A percentile compares a stretch with the other conserved stretches of the same genome.
phyloP scores from a whole-genome alignment of 2,113 vertebrate species.

The Delphinapterus leucas region DNA sequence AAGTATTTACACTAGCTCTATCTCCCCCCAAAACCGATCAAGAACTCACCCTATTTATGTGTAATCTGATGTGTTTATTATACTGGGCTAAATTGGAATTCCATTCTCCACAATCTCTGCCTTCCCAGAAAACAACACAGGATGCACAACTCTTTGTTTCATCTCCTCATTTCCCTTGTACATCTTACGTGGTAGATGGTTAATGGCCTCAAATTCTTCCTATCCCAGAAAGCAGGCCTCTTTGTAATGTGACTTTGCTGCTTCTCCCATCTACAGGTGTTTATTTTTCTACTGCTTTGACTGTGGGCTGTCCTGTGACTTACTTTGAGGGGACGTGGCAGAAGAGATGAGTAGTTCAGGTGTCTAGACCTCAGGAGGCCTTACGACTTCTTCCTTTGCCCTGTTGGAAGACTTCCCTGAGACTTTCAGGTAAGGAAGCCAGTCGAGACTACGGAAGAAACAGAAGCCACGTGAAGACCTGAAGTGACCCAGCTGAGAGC shows the following conservation, averaged over 20 bases:
- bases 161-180: not conserved
- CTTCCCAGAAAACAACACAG: not conserved
- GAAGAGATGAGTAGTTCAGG: not conserved
- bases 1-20: not conserved
- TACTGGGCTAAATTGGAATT: not conserved
- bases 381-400: not conserved
- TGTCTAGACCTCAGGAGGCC: not conserved
- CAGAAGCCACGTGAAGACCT: not conserved
- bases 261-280: not conserved
- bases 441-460: not conserved
- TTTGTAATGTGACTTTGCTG: not conserved
- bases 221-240: not conserved
- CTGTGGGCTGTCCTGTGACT: not conserved
- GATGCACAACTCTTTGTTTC: not conserved
- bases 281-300: not conserved
- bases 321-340: not conserved
- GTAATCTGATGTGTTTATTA: not conserved
- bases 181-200: not conserved
- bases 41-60: not conserved
- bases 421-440: not conserved
- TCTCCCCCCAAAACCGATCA: not conserved
- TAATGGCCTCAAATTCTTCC: not conserved
- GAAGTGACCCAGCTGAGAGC: not conserved
- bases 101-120: not conserved
- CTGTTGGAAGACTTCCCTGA: not conserved